Evolutionary conservation across 2,113 vertebrate species (phyloP), one percentile per base, ranked within the genome.

Genomic region (Pterophyllum scalare): DNA sequence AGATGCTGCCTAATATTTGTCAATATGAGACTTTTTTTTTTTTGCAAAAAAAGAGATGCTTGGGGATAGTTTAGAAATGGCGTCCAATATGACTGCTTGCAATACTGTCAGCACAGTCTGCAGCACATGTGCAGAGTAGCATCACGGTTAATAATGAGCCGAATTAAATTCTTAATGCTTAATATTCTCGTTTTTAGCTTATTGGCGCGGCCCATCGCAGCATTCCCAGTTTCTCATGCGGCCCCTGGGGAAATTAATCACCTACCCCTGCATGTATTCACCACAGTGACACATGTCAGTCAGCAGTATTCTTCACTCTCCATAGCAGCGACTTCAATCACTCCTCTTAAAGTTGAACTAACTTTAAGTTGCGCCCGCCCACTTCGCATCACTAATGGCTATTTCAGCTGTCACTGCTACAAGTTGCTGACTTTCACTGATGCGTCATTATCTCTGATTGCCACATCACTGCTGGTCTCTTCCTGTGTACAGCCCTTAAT

Each of bases 121-220:
- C 65, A 72, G 46, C 67, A 72, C 67, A 31, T 72, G 67, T 14
- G 67, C 67, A 54, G 43, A 72, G 46, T 54, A 72, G 67, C 67
- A 72, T 72, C 6, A 54, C 8, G 5, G 52, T 7, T 20, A n/a
- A 33, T 33, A 6, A 7, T 33, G 35, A 38, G 35, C 35, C 2
- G 35, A 38, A 38, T 38, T 33, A 7, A 33, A 33, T 33, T 33
- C 28, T 28, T 28, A 28, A 4, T 33, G 33, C 33, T 33, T 33
- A 33, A 33, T 33, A 33, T 33, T 33, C 33, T 2, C 6, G 1
- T 33, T 38, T 10, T 38, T 67, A 67, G 38, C 7, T 19, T 19
- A 46, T 19, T 28, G 22, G 15, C 3, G 15, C 6, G 9, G 64
- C 64, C 64, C 24, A 6, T 15, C 22, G 24, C 64, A 67, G 8